phyloP scores from a whole-genome alignment of 2,797 vertebrate species.

The Petrocephalus schoutedeni region DNA sequence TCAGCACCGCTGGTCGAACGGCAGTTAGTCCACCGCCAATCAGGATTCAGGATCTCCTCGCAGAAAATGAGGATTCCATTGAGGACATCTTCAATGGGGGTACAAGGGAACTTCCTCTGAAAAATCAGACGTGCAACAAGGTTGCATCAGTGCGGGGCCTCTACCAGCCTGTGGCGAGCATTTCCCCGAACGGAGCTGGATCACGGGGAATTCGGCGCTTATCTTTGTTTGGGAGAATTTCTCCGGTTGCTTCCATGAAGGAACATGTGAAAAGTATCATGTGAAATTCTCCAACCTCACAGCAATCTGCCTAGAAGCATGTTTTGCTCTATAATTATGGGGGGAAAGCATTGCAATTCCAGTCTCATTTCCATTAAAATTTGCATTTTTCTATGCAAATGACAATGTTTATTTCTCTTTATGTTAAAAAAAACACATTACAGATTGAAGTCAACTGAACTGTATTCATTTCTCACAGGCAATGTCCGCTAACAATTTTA shows the following conservation, averaged over 20 bases:
- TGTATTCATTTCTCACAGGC: background rate
- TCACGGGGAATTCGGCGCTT: background rate
- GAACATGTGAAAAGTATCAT: background rate
- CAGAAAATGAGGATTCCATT: background rate
- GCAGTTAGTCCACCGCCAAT: background rate
- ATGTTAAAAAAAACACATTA: background rate
- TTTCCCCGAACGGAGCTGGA: background rate
- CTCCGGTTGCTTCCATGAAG: background rate
- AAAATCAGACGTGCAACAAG: background rate
- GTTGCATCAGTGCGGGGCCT: background rate
- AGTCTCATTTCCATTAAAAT: background rate
- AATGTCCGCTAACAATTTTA: background rate
- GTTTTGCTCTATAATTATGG: background rate
- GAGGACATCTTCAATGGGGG: background rate
- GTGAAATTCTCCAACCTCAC: background rate
- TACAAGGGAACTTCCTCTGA: background rate
- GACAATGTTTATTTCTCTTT: background rate
- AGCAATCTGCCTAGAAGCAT: background rate
- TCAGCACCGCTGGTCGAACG: background rate
- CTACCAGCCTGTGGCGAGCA: background rate
- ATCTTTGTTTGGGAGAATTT: background rate
- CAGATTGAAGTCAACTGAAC: background rate
- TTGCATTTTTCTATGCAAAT: background rate
- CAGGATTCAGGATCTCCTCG: background rate
- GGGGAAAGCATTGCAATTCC: background rate